Conservation (phyloP, 64 coral and sea anemone genomes). For the Pachyseris speciosa region DNA sequence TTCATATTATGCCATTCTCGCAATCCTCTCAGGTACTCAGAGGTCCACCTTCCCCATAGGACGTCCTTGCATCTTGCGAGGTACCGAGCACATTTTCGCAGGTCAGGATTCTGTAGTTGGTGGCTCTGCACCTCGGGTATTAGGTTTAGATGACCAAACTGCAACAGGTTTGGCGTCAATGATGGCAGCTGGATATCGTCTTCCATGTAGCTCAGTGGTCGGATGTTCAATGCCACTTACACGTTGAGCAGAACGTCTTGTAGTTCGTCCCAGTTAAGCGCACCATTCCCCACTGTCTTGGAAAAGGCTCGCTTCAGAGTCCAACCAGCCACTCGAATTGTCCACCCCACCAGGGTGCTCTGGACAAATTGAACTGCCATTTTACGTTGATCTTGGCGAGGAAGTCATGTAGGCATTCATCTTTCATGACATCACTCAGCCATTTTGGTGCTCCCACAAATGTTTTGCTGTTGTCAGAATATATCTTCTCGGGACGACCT, state of each 20-base stretch:
- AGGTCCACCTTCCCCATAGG: conserved; percentile 1
- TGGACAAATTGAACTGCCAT: too few species aligned
- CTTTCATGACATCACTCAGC: conserved; percentile 24
- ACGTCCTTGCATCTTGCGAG: conserved; percentile 7
- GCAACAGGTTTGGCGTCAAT: conserved; percentile 9
- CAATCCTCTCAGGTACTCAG: neutral
- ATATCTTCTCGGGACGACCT: conserved; percentile 10
- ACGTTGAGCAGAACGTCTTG: conserved; percentile 53
- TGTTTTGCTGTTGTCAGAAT: conserved; percentile 22
- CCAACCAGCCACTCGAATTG: conserved; percentile 40
- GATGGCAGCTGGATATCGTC: conserved; percentile 8
- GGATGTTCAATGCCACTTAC: conserved; percentile 14
- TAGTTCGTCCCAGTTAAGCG: neutral
- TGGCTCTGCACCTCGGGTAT: neutral
- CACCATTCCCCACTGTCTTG: conserved; percentile 35
- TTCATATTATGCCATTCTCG: conserved; percentile 4
- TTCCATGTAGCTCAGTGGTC: too few species aligned
- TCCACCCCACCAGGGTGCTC: neutral
- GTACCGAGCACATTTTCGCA: conserved; percentile 1
- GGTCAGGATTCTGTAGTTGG: neutral
- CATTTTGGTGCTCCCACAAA: conserved; percentile 28
- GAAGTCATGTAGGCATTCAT: conserved; percentile 1
- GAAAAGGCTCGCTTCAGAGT: conserved; percentile 3
- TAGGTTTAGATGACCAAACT: neutral
- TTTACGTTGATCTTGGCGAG: too few species aligned